Evolutionary conservation across 1,140 invertebrate genomes (phyloP).

Genomic region (Drosophila melanica): DNA sequence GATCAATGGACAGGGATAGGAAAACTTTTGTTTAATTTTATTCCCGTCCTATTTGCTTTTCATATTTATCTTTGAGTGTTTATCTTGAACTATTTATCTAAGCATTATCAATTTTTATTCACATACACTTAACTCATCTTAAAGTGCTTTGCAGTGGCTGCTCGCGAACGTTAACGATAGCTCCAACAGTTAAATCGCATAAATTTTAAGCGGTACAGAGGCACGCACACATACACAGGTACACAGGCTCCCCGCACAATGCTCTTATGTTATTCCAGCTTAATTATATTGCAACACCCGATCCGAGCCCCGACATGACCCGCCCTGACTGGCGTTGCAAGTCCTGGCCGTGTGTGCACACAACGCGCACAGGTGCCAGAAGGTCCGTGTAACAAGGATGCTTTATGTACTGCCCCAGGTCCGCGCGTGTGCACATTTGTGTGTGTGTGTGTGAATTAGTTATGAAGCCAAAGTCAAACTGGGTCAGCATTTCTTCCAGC

Average conservation of each 20-base stretch:
- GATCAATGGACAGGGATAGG: background rate
- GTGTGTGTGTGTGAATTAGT: slow-evolving; percentile 75
- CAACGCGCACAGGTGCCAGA: slow-evolving; percentile 70
- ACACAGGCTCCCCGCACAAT: slow-evolving; percentile 40
- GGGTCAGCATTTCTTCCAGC: slow-evolving; percentile 72
- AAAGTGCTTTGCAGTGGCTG: slow-evolving; percentile 33
- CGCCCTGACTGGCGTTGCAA: slow-evolving; percentile 5
- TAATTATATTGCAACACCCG: slow-evolving; percentile 81
- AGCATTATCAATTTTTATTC: slow-evolving; percentile 23
- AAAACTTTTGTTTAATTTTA: slow-evolving; percentile 21
- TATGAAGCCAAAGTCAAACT: slow-evolving; percentile 82
- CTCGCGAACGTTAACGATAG: slow-evolving; percentile 33
- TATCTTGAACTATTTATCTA: slow-evolving; percentile 23
- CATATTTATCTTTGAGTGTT: slow-evolving; percentile 4
- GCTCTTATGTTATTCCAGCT: slow-evolving; percentile 74
- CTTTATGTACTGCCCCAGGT: slow-evolving; percentile 71
- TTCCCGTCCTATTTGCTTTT: slow-evolving; percentile 14
- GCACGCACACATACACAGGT: slow-evolving; percentile 10
- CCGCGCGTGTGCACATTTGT: slow-evolving; percentile 8
- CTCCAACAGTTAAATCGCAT: slow-evolving; percentile 65
- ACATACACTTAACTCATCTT: slow-evolving; percentile 15
- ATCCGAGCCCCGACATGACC: slow-evolving; percentile 27
- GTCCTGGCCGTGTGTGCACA: slow-evolving; percentile 32
- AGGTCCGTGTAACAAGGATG: slow-evolving; percentile 78
- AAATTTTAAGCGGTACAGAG: slow-evolving; percentile 71